Evolutionary conservation across 2,888 invertebrate genomes (phyloP).

Genomic region (Pristionchus maxplancki): DNA sequence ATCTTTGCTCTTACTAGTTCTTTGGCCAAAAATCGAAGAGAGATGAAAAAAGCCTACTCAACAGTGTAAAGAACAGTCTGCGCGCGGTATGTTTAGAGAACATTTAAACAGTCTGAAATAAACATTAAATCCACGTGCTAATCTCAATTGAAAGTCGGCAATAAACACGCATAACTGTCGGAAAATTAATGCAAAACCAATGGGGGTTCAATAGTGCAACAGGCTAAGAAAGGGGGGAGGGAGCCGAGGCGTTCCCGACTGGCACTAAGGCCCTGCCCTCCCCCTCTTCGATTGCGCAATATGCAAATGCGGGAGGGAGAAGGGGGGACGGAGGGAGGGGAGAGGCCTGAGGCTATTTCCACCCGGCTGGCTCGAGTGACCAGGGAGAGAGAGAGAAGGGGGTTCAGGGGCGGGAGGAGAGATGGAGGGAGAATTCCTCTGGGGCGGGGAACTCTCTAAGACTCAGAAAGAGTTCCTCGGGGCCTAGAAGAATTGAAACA

Average conservation of each 20-base stretch:
- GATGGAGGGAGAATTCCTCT: neutral
- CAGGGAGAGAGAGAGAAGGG: neutral
- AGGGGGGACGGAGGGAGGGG: neutral
- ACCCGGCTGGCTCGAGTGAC: conserved; percentile 21
- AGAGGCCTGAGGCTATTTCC: conserved; percentile 28
- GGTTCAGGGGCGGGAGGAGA: neutral
- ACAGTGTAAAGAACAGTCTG: too few species aligned
- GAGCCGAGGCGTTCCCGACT: neutral
- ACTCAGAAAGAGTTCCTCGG: neutral
- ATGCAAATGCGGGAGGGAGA: neutral
- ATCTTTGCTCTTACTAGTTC: too few species aligned
- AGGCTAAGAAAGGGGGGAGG: neutral
- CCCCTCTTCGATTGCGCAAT: conserved; percentile 9
- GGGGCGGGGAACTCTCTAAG: neutral
- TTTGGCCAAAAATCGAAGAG: too few species aligned
- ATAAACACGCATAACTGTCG: too few species aligned
- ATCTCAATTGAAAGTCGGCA: too few species aligned
- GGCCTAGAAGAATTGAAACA: neutral
- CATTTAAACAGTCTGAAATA: neutral
- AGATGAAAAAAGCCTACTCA: too few species aligned
- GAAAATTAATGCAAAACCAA: neutral
- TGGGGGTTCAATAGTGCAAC: neutral
- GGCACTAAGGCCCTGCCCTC: conserved; percentile 13
- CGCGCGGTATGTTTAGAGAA: neutral
- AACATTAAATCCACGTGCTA: too few species aligned